These are phyloP conservation scores for Corythornis cristatus DNA, from an alignment of 2,113 vertebrate genomes.

Conservation along the genomic window DNA sequence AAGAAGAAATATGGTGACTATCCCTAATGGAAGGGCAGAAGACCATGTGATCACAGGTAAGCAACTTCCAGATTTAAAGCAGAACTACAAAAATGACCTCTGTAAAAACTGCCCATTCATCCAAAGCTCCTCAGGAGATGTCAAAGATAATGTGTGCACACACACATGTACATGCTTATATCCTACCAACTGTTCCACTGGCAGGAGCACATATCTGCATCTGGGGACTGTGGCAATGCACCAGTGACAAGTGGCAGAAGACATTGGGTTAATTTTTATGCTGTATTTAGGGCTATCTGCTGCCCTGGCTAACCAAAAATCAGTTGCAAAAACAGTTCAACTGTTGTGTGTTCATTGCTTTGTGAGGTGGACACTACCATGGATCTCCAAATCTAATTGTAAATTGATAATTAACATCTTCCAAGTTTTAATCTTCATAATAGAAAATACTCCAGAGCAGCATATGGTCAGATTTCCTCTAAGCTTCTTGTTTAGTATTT, in stretches of 20 bases:
- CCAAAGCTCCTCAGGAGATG: neutral
- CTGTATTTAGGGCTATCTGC: neutral
- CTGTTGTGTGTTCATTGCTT: neutral
- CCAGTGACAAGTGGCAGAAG: neutral
- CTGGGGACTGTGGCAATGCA: neutral
- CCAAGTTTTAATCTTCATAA: neutral
- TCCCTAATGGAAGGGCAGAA: neutral
- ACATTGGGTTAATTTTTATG: neutral
- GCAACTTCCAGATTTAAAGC: neutral
- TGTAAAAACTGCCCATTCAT: neutral
- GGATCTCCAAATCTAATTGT: neutral
- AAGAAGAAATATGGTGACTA: neutral
- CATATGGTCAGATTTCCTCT: neutral
- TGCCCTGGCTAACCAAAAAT: neutral
- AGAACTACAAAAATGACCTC: neutral
- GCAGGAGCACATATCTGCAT: rapidly evolving
- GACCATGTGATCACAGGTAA: neutral
- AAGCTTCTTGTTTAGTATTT: neutral
- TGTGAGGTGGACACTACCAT: neutral
- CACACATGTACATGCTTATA: neutral
- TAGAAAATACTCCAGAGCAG: neutral
- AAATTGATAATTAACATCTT: neutral
- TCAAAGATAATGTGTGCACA: neutral
- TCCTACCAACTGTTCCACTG: neutral
- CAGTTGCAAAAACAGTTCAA: neutral